phyloP scores from a whole-genome alignment of 2,113 vertebrate genomes.

The Epinephelus cyanopodus region DNA sequence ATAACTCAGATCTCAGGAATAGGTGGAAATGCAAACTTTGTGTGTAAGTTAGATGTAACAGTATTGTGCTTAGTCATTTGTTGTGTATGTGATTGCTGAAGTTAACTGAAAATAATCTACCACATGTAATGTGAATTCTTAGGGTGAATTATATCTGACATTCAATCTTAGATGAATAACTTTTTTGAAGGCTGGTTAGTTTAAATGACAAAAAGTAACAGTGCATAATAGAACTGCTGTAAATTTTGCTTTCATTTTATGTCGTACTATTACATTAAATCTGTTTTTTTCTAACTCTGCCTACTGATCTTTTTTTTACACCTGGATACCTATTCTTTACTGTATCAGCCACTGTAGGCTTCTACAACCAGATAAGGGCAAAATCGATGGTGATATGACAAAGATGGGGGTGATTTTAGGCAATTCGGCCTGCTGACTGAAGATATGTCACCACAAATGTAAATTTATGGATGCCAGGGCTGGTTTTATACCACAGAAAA shows the following conservation, averaged over 20 bases:
- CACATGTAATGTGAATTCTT: slow-evolving; percentile 68
- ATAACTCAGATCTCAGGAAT: slow-evolving; percentile 71
- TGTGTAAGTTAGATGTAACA: slow-evolving; percentile 46
- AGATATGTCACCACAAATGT: neutral
- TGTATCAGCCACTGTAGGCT: neutral
- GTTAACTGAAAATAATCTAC: slow-evolving; percentile 46
- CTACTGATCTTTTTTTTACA: neutral
- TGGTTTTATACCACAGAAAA: neutral
- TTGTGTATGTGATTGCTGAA: slow-evolving; percentile 63
- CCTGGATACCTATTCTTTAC: neutral
- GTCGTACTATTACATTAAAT: slow-evolving; percentile 68
- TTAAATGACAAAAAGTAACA: slow-evolving; percentile 58
- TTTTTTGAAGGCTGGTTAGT: slow-evolving; percentile 71
- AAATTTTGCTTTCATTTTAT: slow-evolving; percentile 75
- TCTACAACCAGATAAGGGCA: neutral
- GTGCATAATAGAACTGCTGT: slow-evolving; percentile 71
- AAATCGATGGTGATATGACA: neutral
- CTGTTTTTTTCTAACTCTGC: slow-evolving; percentile 59
- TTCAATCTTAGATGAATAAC: slow-evolving; percentile 43
- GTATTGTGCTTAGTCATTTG: slow-evolving; percentile 51
- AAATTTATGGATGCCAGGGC: neutral
- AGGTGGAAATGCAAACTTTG: slow-evolving; percentile 48
- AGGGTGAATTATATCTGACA: slow-evolving; percentile 47
- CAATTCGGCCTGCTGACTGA: neutral
- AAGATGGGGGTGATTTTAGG: neutral